Evolutionary conservation across 2,113 vertebrate genomes (phyloP), one percentile per base, ranked within the genome.

Genomic region (Chascanopsetta lugubris): DNA sequence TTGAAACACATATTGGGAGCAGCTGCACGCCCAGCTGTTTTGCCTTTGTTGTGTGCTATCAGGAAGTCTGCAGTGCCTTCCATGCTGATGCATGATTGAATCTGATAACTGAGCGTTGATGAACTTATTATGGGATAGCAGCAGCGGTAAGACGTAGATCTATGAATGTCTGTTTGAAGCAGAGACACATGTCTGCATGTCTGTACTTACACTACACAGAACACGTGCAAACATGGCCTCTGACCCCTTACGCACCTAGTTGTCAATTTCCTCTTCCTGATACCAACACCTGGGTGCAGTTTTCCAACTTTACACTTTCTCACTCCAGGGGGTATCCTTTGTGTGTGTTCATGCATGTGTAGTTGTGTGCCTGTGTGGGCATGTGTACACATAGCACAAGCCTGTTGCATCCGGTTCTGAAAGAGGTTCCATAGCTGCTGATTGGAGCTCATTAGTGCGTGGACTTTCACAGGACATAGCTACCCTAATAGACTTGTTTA

Each of bases 1-100:
- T 64, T 70, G 66, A 66, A 79, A 56, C 40, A 26, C 64, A 83
- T 87, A 91, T 92, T 90, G 62, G 65, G 88, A 69, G 77, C 90
- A 90, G 86, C 81, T 92, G 87, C 56, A 12, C 13, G 38, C 15
- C 57, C 80, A 80, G 72, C 71, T 87, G 71, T 59, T 77, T 27
- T 29, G 54, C 72, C 64, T 77, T 74, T 80, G 57, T 71, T 79
- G 64, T 77, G 77, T 77, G 73, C 51, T 40, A 67, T 77, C 63
- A 84, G 74, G 70, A 86, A 83, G 75, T 74, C 38, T 2, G 3
- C 42, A 12, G 63, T 53, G 46, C 54, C 10, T 62, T 65, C 49
- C 56, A 62, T 46, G 13, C 62, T 32, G 43, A 64, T 68, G 17
- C 29, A 59, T 13, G 27, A 9, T 55, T 51, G 11, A 49, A n/a